These are phyloP conservation scores for Prosapia bicincta DNA, from an alignment of 2,888 invertebrate genomes.

Conservation along the genomic window DNA sequence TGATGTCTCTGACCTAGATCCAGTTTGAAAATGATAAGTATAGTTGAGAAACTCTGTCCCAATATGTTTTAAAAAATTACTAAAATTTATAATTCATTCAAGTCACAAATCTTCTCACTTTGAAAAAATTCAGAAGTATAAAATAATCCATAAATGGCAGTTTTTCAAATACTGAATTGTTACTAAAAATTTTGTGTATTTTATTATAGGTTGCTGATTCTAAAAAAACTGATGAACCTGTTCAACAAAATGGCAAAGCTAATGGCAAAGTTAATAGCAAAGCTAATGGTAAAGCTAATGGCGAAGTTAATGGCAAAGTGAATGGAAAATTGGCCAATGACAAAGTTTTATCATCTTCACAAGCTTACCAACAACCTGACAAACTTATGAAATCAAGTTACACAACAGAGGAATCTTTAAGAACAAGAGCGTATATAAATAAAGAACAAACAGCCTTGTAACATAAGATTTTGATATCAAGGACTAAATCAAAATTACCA, in stretches of 20 bases:
- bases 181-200: background rate
- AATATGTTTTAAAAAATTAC: too few species aligned
- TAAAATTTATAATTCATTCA: too few species aligned
- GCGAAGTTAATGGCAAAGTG: conserved; percentile 4
- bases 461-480: background rate
- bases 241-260: background rate
- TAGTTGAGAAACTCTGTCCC: too few species aligned
- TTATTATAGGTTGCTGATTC: conserved; percentile 5
- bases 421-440: conserved; percentile 25
- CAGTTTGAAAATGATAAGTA: too few species aligned
- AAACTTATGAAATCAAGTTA: conserved; percentile 26
- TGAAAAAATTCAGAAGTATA: background rate
- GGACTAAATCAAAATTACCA: background rate
- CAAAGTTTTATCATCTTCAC: background rate
- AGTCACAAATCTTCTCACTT: too few species aligned
- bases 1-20: too few species aligned
- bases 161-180: background rate
- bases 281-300: conserved; percentile 6
- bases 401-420: conserved; percentile 20
- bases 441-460: conserved; percentile 10
- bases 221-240: conserved; percentile 23
- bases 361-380: conserved; percentile 24
- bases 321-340: conserved; percentile 19
- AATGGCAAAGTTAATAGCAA: background rate
- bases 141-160: background rate